These are phyloP conservation scores for Scytalopus superciliaris DNA, from an alignment of 2,113 vertebrate species.

Conservation along the genomic window DNA sequence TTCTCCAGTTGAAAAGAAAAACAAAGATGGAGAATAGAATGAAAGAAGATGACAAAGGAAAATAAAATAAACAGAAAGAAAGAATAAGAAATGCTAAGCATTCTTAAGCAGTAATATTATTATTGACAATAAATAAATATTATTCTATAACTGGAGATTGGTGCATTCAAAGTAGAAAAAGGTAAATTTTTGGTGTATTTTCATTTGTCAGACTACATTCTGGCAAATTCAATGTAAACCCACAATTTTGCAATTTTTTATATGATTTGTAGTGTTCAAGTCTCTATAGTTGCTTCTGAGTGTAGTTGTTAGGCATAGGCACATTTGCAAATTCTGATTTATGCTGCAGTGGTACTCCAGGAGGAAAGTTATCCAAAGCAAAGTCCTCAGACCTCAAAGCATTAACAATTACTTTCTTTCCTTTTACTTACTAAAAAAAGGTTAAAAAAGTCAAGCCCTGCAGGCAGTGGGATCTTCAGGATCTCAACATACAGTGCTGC, in stretches of 20 bases:
- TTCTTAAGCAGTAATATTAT: neutral
- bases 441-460: neutral
- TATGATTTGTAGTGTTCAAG: neutral
- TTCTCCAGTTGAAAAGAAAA: neutral
- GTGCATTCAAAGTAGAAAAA: neutral
- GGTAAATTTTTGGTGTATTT: neutral
- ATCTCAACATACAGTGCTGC: constrained; percentile 3
- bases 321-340: neutral
- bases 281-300: neutral
- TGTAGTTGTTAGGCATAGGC: neutral
- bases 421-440: neutral
- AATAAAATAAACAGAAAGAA: neutral
- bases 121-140: neutral
- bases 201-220: neutral
- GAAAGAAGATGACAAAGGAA: neutral
- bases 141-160: neutral
- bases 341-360: neutral
- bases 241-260: neutral
- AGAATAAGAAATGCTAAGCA: neutral
- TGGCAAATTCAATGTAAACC: neutral
- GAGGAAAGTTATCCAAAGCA: neutral
- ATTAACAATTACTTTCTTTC: neutral
- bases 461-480: neutral
- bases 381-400: neutral
- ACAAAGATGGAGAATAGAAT: neutral